phyloP scores from a whole-genome alignment of 2,113 vertebrate genomes.

The Oriolus oriolus region DNA sequence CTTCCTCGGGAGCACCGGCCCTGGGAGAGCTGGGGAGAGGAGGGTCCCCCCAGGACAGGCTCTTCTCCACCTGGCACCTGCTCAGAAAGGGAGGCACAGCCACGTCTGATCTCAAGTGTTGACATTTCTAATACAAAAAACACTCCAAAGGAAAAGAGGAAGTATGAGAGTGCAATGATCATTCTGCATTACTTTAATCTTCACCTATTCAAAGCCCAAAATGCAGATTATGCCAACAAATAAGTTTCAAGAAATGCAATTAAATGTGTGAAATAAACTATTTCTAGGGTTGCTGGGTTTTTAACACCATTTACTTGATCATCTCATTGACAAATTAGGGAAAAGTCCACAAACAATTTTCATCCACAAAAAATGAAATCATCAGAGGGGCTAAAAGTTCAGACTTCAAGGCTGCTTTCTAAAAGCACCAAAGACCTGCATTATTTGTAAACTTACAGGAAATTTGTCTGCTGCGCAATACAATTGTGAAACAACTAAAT shows the following conservation, averaged over 20 bases:
- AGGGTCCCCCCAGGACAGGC: not conserved
- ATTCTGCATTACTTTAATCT: not conserved
- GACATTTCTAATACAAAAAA: not conserved
- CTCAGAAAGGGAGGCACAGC: not conserved
- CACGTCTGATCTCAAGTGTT: accelerated
- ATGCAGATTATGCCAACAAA: not conserved
- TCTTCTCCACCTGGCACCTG: not conserved
- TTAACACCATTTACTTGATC: not conserved
- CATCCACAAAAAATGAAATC: not conserved
- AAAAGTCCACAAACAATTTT: not conserved
- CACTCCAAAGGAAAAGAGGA: not conserved
- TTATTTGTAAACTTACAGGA: constrained; percentile 27
- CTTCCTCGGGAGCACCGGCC: not conserved
- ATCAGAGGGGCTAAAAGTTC: not conserved
- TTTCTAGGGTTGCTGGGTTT: not conserved
- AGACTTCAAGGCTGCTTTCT: not conserved
- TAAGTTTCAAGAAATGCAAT: not conserved
- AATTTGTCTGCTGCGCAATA: not conserved
- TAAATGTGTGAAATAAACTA: not conserved
- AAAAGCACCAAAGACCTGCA: not conserved
- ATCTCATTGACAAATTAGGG: not conserved
- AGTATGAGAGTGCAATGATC: not conserved
- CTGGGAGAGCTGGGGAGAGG: not conserved
- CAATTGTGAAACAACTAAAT: not conserved
- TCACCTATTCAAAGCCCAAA: not conserved